Evolutionary conservation across 1,140 invertebrate genomes (phyloP), one percentile per base, ranked within the genome.

Genomic region (Drosophila jambulina): DNA sequence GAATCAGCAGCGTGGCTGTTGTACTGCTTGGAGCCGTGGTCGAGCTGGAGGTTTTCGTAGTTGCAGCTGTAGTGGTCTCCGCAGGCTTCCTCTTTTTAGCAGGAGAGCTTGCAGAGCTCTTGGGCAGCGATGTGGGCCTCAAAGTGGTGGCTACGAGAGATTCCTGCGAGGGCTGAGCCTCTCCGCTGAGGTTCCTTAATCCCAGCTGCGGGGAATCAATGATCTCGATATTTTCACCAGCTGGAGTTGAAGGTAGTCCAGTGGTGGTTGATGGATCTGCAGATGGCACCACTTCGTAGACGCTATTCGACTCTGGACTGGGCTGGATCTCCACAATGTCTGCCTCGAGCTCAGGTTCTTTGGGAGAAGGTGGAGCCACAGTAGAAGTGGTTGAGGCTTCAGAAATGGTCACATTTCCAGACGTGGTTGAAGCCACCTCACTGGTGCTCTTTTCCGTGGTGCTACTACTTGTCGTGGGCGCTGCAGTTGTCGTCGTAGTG

Each of bases 181-280:
- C 48, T 15, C 49, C 49, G 27, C 62, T 85, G 2, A 83, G 48
- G 38, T 88, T 90, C 15, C 63, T 78, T 10, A 75, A 34, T 3
- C 74, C 78, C 40, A 92, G 61, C 61, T 92, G 76, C 8, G 85
- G 91, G 2, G 86, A 87, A 29, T 83, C 82, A 5, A 91, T 82
- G 34, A 91, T 80, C 71, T 91, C 56, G 43, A 92, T 91, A 21
- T 91, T 91, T n/a, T 85, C 68, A 0, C 54, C 81, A 19, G 40
- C 45, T 12, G 56, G 32, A 7, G 79, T 17, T 8, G 59, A 42
- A 36, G 53, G 46, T 34, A 40, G 23, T 15, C 36, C 63, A n/a
- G 38, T 61, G 40, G 43, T 43, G 15, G 42, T 36, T 10, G 49
- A 25, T 17, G 53, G 43, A 25, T 7, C 43, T 12, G 21, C 17